Evolutionary conservation across 2,888 invertebrate species (phyloP).

Genomic region (Cantharis flavilabris): DNA sequence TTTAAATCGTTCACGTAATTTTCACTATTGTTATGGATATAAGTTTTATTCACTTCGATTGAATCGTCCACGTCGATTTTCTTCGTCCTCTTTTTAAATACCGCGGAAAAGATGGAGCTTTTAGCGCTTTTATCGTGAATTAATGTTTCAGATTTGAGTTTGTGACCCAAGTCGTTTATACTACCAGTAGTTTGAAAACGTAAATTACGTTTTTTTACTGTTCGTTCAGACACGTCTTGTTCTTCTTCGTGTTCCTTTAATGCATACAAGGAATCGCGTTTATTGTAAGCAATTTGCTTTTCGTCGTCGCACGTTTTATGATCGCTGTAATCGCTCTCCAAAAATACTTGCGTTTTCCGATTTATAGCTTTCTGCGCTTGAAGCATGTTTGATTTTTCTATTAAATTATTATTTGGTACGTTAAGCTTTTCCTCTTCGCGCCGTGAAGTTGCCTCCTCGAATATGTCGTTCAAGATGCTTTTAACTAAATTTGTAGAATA

Average conservation of each 20-base stretch:
- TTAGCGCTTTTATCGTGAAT: constrained; percentile 10
- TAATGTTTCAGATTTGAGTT: not conserved
- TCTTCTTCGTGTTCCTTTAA: constrained; percentile 39
- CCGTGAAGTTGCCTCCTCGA: not conserved
- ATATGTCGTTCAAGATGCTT: constrained; percentile 1
- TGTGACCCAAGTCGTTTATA: constrained; percentile 2
- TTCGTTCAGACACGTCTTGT: constrained; percentile 5
- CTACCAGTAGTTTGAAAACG: not conserved
- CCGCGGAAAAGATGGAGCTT: constrained; percentile 2
- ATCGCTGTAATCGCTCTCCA: not conserved
- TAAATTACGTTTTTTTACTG: not conserved
- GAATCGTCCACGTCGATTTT: constrained; percentile 5
- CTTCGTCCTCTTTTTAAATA: constrained; percentile 21
- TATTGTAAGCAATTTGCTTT: not conserved
- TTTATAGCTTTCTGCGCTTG: constrained; percentile 5
- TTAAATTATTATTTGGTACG: not conserved
- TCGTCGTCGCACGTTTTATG: constrained; percentile 4
- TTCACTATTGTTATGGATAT: constrained; percentile 39
- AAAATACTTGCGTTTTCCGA: constrained; percentile 18
- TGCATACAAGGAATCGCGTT: constrained; percentile 37
- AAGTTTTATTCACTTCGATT: constrained; percentile 8
- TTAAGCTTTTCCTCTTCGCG: not conserved
- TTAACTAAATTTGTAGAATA: not conserved
- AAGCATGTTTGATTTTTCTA: not conserved
- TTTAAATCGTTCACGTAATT: constrained; percentile 15